phyloP scores from a whole-genome alignment of 2,797 vertebrate species.

The Adelosebastes latens region DNA sequence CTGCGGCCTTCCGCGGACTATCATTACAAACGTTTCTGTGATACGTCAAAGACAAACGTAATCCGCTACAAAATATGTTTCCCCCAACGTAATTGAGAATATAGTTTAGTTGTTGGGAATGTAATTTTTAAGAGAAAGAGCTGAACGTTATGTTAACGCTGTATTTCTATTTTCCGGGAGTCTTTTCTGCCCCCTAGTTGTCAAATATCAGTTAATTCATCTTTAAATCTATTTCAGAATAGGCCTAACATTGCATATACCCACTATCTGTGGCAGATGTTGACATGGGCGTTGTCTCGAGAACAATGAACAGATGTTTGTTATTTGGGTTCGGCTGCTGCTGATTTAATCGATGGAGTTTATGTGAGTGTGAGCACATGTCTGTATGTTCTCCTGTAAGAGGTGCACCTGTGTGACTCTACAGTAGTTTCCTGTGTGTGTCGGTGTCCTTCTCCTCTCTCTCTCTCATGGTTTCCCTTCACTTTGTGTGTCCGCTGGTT shows the following conservation, averaged over 20 bases:
- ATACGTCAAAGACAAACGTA: background rate
- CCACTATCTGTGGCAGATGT: conserved; percentile 46
- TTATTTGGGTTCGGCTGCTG: conserved; percentile 51
- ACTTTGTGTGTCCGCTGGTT: conserved; percentile 49
- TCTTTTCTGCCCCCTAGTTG: background rate
- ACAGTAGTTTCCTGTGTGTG: background rate
- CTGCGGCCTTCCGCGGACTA: too few species aligned
- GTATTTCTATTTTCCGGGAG: background rate
- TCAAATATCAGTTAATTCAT: background rate
- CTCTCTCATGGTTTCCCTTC: conserved; percentile 42
- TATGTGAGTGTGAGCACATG: conserved; percentile 17
- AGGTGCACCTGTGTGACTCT: conserved; percentile 43
- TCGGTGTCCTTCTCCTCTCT: conserved; percentile 2
- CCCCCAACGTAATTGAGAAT: background rate
- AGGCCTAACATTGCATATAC: background rate
- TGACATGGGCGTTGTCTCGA: conserved; percentile 63
- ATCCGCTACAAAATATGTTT: too few species aligned
- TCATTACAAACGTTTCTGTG: too few species aligned
- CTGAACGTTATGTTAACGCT: background rate
- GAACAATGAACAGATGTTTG: conserved; percentile 69
- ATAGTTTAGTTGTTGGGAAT: background rate
- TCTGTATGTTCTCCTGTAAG: background rate
- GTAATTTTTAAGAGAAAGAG: background rate
- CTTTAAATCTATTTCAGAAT: background rate
- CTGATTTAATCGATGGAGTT: conserved; percentile 40